Evolutionary conservation across 2,797 vertebrate species (phyloP).

Genomic region (Hafferia zeledoni): DNA sequence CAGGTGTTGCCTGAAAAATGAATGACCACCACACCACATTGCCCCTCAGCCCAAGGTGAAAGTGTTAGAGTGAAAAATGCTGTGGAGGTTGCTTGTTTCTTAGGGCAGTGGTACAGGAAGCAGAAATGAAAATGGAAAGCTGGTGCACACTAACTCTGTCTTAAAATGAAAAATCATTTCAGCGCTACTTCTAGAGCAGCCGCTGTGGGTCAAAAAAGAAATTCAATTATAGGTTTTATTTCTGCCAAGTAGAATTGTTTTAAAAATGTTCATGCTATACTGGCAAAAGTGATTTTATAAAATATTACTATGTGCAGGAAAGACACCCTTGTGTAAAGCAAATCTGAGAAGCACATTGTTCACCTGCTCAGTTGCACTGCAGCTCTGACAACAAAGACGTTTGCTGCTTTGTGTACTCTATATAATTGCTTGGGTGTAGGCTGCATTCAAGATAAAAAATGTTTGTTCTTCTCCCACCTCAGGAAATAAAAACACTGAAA

Average conservation of each 20-base stretch:
- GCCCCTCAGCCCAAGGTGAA: background rate
- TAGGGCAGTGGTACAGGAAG: background rate
- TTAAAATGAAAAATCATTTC: background rate
- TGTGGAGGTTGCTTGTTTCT: background rate
- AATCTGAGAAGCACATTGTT: background rate
- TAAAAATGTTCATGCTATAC: background rate
- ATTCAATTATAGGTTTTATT: background rate
- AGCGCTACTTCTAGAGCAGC: background rate
- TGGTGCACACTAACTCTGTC: background rate
- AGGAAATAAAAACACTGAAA: constrained; percentile 17
- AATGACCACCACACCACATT: background rate
- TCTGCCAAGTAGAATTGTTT: background rate
- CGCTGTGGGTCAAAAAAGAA: background rate
- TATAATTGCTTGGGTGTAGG: constrained; percentile 48
- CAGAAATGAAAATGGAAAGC: background rate
- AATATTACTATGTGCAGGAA: background rate
- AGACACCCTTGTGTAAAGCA: background rate
- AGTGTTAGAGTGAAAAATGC: background rate
- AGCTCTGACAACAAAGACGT: constrained; percentile 5
- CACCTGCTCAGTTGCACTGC: background rate
- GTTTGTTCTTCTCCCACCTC: constrained; percentile 36
- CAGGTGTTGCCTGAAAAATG: background rate
- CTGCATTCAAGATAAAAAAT: constrained; percentile 20
- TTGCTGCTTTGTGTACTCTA: constrained; percentile 51
- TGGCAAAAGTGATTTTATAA: background rate